Percentiles rank a stretch among this genome's conserved stretches.
Evolutionary conservation across 1,140 invertebrate genomes (phyloP).

Genomic region (Zaprionus ghesquierei): DNA sequence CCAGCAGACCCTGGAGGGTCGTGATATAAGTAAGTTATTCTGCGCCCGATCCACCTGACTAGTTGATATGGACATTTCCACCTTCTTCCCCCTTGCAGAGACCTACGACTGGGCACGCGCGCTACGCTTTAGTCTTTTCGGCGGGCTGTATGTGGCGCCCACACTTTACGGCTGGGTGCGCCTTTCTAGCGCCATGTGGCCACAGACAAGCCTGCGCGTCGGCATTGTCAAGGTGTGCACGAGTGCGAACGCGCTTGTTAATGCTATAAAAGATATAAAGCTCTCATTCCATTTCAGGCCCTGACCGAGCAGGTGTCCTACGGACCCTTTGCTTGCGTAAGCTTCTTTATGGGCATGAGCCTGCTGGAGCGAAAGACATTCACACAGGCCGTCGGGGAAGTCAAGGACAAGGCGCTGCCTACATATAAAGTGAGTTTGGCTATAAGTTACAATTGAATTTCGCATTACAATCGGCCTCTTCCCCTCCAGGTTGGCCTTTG

Average conservation of each 20-base stretch:
- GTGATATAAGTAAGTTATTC: conserved; percentile 67
- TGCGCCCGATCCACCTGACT: neutral
- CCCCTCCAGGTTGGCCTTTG: conserved; percentile 88
- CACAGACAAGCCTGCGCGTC: conserved; percentile 85
- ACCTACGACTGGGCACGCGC: conserved; percentile 85
- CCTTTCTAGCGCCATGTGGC: conserved; percentile 86
- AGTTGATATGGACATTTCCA: neutral
- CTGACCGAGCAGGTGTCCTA: conserved; percentile 92
- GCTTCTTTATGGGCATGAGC: conserved; percentile 92
- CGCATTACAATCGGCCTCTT: conserved; percentile 8
- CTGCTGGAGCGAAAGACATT: conserved; percentile 89
- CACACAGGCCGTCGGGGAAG: conserved; percentile 87
- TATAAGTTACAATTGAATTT: neutral
- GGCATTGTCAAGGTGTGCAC: conserved; percentile 87
- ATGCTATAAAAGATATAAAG: no score
- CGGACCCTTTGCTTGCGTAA: conserved; percentile 90
- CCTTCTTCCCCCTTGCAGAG: conserved; percentile 33
- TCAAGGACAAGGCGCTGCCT: conserved; percentile 89
- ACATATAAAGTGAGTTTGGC: conserved; percentile 87
- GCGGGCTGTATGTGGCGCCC: conserved; percentile 88
- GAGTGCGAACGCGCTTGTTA: neutral
- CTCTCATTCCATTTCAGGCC: conserved; percentile 84
- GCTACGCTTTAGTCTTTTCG: conserved; percentile 87
- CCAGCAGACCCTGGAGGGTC: conserved; percentile 85
- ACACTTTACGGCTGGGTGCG: conserved; percentile 88